A percentile compares a stretch with the other conserved stretches of the same genome.
These are phyloP conservation scores for Delphinus delphis DNA, from an alignment of 2,113 vertebrate species.

Conservation along the genomic window DNA sequence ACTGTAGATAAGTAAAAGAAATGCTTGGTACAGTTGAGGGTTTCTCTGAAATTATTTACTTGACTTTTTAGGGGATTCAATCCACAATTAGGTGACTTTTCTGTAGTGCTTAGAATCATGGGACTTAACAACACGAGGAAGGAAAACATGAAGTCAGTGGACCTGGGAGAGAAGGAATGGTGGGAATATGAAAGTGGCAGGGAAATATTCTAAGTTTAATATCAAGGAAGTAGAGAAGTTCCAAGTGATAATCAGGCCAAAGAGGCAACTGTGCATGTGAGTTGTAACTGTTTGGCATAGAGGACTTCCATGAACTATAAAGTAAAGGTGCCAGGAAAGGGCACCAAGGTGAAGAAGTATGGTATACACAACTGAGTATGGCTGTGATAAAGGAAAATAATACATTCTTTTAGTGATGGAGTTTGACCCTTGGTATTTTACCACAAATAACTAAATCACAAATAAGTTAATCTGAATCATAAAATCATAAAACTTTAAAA, in stretches of 20 bases:
- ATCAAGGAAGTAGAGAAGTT: background rate
- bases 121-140: background rate
- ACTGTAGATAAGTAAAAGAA: background rate
- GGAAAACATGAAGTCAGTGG: background rate
- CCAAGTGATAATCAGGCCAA: background rate
- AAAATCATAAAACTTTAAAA: slow-evolving; percentile 64
- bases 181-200: background rate
- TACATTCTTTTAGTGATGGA: background rate
- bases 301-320: background rate
- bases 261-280: background rate
- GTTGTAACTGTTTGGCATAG: background rate
- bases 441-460: background rate
- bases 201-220: background rate
- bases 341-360: accelerated
- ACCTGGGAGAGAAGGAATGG: background rate
- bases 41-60: background rate
- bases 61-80: background rate
- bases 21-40: background rate
- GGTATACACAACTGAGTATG: background rate
- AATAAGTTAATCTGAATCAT: background rate
- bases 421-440: slow-evolving; percentile 36
- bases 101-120: background rate
- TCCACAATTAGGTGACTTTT: background rate
- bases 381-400: background rate
- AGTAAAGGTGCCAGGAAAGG: background rate